Base-by-base conservation (phyloP, 2,888 invertebrate species). In the Epinotia bilunana region DNA sequence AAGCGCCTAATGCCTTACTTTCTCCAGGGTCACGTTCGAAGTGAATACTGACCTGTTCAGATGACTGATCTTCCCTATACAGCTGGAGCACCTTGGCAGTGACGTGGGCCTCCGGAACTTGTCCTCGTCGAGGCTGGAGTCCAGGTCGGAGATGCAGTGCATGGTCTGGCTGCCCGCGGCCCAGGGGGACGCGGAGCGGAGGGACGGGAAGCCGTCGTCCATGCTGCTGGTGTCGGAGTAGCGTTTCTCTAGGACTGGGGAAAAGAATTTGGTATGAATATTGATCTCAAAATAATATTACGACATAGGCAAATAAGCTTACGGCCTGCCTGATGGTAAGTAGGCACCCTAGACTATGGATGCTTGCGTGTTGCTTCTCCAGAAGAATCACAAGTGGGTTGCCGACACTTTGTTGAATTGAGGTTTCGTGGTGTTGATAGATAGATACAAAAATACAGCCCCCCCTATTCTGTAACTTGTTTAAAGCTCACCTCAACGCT, bases 11-110 rank as follows among this genome's bases (percentile, higher is more conserved):
- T 39, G 39, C 39, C 39, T 39, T 9, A 39, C 39, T 20, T 57
- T 43, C 18, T 55, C 28, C 9, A 18, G 20, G 20, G 13, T 16
- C 9, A 39, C 20, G 13, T 60, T 9, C 7, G 39, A 39, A 0
- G 39, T 39, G 9, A 9, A n/a, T 61, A 20, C 39, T 67, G 9
- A 67, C 65, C 57, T 57, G 13, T 96, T 96, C 89, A 96, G 95
- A 76, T 96, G 90, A 77, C 97, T 96, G 77, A 97, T 94, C 90
- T 97, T 97, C 79, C 97, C 96, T 83, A 97, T 96, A 84, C 97
- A 97, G 84, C 97, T 97, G 81, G 97, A 95, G 86, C 97, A 97
- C 76, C 96, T 87, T 6, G 95, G 96, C 80, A 95, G 81, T 1
- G 91, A 91, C 3, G 91, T 90, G 0, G 91, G 94, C 79, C 91